Percentiles rank a stretch among this genome's conserved stretches.
These are phyloP conservation scores for Fragum fragum DNA, from an alignment of 2,888 invertebrate genomes.

Conservation along the genomic window DNA sequence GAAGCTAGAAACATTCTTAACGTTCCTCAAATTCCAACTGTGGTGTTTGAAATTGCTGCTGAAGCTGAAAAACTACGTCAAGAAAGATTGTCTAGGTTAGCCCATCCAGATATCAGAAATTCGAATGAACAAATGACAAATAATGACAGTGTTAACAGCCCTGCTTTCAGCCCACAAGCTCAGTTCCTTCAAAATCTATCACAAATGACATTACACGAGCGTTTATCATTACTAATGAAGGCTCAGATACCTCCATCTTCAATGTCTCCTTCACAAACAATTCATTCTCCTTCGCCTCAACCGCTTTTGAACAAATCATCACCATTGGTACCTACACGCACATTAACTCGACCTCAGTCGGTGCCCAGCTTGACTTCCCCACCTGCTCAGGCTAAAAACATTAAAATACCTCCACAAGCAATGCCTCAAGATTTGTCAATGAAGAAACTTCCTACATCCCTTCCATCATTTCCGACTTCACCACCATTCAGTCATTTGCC, in stretches of 20 bases:
- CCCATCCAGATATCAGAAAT: neutral
- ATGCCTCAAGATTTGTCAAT: conserved; percentile 37
- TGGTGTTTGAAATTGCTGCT: conserved; percentile 52
- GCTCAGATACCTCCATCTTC: conserved; percentile 41
- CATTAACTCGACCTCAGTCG: conserved; percentile 8
- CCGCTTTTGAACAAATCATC: neutral
- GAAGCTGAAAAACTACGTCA: conserved; percentile 39
- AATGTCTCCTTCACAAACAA: neutral
- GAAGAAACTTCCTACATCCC: conserved; percentile 1
- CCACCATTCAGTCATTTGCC: neutral
- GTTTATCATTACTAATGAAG: conserved; percentile 54
- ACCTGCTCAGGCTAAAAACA: neutral
- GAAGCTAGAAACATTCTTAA: conserved; percentile 18
- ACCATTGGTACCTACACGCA: neutral
- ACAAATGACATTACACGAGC: conserved; percentile 38
- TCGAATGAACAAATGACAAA: neutral
- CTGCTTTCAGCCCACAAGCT: conserved; percentile 9
- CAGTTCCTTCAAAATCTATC: conserved; percentile 20
- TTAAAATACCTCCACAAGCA: conserved; percentile 11
- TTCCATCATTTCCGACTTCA: neutral
- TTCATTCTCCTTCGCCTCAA: neutral
- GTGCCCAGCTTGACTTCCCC: neutral
- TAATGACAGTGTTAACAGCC: neutral
- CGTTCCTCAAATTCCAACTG: conserved; percentile 51
- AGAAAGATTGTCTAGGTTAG: conserved; percentile 21